Evolutionary conservation across 2,888 invertebrate genomes (phyloP).

Genomic region (Agonopterix alstromeriana): DNA sequence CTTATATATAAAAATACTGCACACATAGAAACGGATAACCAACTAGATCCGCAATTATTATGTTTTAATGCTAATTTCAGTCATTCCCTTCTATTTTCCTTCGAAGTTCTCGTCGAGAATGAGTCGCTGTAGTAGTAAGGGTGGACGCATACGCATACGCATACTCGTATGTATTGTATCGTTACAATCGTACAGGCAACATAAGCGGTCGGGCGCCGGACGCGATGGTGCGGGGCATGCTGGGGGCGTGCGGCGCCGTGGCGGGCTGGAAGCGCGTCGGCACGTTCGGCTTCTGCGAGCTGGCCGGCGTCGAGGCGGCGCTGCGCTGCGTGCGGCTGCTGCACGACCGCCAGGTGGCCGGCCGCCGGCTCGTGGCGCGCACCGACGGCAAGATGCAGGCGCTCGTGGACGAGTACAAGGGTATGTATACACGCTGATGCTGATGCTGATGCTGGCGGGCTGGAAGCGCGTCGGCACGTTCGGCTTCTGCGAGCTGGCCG

Average conservation of each 20-base stretch:
- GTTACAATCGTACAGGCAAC: conserved; percentile 35
- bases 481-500: too few species aligned
- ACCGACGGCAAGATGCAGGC: conserved; percentile 98
- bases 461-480: too few species aligned
- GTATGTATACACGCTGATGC: conserved; percentile 37
- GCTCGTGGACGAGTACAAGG: conserved; percentile 94
- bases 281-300: conserved; percentile 99
- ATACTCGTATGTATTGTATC: too few species aligned
- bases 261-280: conserved; percentile 98
- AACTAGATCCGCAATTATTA: too few species aligned
- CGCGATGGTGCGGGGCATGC: conserved; percentile 93
- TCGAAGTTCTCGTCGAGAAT: too few species aligned
- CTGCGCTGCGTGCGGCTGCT: conserved; percentile 94
- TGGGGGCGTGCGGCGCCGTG: conserved; percentile 95
- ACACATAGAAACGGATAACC: too few species aligned
- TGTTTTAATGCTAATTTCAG: too few species aligned
- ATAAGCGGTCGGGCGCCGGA: conserved; percentile 96
- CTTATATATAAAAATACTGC: too few species aligned
- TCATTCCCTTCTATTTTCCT: too few species aligned
- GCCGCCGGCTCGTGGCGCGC: conserved; percentile 95
- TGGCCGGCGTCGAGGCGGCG: conserved; percentile 94
- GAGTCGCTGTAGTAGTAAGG: background rate
- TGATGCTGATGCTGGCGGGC: too few species aligned
- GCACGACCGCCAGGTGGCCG: conserved; percentile 94
- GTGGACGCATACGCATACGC: too few species aligned